A percentile compares a stretch with the other conserved stretches of the same genome.
phyloP scores from a whole-genome alignment of 2,797 vertebrate genomes.

The Protosalanx chinensis region DNA sequence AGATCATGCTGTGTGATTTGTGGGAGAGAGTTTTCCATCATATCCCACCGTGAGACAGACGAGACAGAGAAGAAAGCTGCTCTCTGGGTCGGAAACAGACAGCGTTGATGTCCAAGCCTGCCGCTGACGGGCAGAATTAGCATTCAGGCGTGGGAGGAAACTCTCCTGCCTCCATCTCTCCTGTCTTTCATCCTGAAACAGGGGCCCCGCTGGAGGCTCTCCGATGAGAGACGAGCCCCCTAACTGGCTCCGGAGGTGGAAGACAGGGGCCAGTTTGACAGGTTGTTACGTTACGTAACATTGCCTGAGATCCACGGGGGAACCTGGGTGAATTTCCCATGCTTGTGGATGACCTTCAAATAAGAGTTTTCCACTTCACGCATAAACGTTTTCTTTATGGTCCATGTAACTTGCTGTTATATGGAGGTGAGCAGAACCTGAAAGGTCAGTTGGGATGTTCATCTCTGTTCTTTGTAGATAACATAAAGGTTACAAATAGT shows the following conservation, averaged over 20 bases:
- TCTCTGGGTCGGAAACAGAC: too few species aligned
- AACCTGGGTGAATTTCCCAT: constrained; percentile 15
- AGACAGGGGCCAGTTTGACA: constrained; percentile 2
- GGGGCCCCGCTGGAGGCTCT: constrained; percentile 6
- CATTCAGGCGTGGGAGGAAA: constrained; percentile 39
- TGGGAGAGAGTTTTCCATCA: too few species aligned
- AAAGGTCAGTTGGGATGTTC: too few species aligned
- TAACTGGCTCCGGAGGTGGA: constrained; percentile 4
- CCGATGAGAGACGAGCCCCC: constrained; percentile 19
- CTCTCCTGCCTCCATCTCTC: constrained; percentile 41
- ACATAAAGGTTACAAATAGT: too few species aligned
- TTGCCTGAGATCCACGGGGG: constrained; percentile 3
- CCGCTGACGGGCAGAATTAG: constrained; percentile 41
- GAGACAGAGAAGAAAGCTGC: neutral
- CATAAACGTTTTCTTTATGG: too few species aligned
- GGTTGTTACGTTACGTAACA: constrained; percentile 6
- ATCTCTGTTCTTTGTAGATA: too few species aligned
- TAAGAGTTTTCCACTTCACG: constrained; percentile 5
- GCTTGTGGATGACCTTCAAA: constrained; percentile 42
- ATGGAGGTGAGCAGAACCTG: too few species aligned
- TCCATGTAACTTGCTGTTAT: too few species aligned
- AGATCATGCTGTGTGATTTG: too few species aligned
- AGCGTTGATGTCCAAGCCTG: neutral
- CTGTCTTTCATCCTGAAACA: constrained; percentile 16
- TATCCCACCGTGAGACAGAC: neutral